These are phyloP conservation scores for Zoanthus sociatus DNA, from an alignment of 92 coral and sea anemone genomes.

Conservation along the genomic window DNA sequence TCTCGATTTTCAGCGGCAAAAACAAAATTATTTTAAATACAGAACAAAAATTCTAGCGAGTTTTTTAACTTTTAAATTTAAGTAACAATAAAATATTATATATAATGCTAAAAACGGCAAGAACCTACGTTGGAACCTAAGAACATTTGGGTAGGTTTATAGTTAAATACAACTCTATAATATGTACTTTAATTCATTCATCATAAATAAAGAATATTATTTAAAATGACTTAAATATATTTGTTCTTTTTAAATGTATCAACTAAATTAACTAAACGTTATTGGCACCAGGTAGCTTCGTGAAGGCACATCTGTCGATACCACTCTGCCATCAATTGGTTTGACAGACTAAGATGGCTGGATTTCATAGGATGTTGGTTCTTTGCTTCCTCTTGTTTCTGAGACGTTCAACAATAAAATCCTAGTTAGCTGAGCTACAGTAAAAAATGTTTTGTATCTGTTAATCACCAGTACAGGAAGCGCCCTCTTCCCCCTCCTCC, in stretches of 20 bases:
- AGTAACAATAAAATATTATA: no score
- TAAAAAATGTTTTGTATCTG: background rate
- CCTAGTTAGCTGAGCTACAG: background rate
- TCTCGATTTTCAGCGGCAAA: no score
- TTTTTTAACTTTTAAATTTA: no score
- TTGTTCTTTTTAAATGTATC: background rate
- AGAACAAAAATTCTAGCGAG: no score
- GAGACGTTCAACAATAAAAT: background rate
- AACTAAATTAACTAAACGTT: background rate
- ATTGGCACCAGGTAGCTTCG: conserved; percentile 83
- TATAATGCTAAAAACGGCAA: no score
- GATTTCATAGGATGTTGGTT: conserved; percentile 31
- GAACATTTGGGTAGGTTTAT: no score
- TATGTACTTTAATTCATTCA: no score
- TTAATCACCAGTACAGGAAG: no score
- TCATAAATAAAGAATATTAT: background rate
- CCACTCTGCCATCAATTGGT: conserved; percentile 91
- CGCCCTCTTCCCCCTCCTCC: no score
- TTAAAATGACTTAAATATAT: background rate
- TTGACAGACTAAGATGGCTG: conserved; percentile 66
- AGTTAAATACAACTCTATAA: no score
- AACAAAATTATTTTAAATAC: no score
- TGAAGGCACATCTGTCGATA: conserved; percentile 86
- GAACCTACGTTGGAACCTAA: no score
- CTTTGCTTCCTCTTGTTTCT: conserved; percentile 72